Base-by-base conservation (phyloP, 2,888 invertebrate genomes). In the Lacanobia oleracea region DNA sequence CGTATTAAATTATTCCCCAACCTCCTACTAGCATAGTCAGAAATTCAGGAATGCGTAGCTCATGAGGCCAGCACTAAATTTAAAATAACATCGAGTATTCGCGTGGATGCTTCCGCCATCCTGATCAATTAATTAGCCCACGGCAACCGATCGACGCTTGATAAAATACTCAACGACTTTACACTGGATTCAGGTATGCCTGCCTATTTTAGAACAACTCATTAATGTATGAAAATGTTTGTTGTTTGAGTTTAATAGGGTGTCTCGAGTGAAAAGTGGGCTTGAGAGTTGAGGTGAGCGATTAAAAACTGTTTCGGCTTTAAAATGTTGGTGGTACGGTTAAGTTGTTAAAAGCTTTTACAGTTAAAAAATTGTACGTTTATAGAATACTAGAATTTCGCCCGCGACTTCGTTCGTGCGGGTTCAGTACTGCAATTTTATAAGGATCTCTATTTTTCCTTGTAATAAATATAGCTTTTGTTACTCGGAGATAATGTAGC, bases 161-260 rank as follows among this genome's bases (percentile, higher is more conserved):
- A 81, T 84, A 69, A 81, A 84, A 81, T 84, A 74, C 71, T 77
- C 84, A 74, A 81, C 71, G 68, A 67, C 71, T 81, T 82, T 66
- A 56, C 57, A 62, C 77, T 63, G 56, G 53, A 48, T 64, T 70
- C 62, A 54, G 63, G 51, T 59, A 59, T 43, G 67, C 56, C 70
- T 54, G 67, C 67, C 59, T 65, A 62, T 73, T 76, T 75, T 65
- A 67, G 51, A 75, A 60, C 57, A 54, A 73, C 73, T 72, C 56
- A 68, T 57, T 66, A 62, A 65, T 59, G 54, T 71, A 73, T 67
- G 82, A 65, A 45, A 62, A 65, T 64, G 62, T 69, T 72, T 79
- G 66, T 63, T 56, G 67, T 67, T 59, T 14, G 48, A 74, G 45
- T 70, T 68, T 60, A 43, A 57, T 54, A 59, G n/a, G 14, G 51